Evolutionary conservation across 1,140 invertebrate genomes (phyloP), one percentile per base, ranked within the genome.

Genomic region (Orchesella cincta): DNA sequence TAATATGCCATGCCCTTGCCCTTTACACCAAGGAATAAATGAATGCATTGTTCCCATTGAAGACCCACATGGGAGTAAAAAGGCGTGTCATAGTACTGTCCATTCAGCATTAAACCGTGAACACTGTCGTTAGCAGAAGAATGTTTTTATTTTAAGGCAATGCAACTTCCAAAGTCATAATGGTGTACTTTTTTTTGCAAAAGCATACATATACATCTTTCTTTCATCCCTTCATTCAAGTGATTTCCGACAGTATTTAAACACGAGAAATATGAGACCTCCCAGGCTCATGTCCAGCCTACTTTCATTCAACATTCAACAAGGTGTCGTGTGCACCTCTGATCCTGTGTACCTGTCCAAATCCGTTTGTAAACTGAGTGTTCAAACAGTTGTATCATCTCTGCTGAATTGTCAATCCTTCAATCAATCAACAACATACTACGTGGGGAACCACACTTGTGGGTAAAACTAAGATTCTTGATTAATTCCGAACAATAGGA

Each of bases 261-360:
- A 31, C 23, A 31, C 12, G 31, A 33, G 28, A 14, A 34, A 8
- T 2, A 76, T 20, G 23, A 52, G 76, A 78, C 76, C 76, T 74
- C 76, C 76, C 76, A 78, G 31, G 51, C 28, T 74, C 20, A 36
- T 64, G 20, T 8, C 76, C 76, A 62, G 46, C 76, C 73, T 78
- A 52, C 72, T 29, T 52, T 67, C 71, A 73, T 20, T 46, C 39
- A 36, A 23, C 34, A 51, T 23, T 70, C 36, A 74, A 78, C 76
- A 74, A 73, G 73, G 72, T 77, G 76, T 72, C 76, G 73, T 78
- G 76, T 78, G 76, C 76, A 67, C 62, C 31, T 67, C 31, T n/a
- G n/a, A n/a, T n/a, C n/a, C n/a, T n/a, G n/a, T n/a, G n/a, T n/a
- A n/a, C n/a, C n/a, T n/a, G n/a, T n/a, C n/a, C n/a, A n/a, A n/a